A percentile compares a stretch with the other conserved stretches of the same genome.
phyloP scores from a whole-genome alignment of 2,888 invertebrate species.

The Eupithecia subfuscata region DNA sequence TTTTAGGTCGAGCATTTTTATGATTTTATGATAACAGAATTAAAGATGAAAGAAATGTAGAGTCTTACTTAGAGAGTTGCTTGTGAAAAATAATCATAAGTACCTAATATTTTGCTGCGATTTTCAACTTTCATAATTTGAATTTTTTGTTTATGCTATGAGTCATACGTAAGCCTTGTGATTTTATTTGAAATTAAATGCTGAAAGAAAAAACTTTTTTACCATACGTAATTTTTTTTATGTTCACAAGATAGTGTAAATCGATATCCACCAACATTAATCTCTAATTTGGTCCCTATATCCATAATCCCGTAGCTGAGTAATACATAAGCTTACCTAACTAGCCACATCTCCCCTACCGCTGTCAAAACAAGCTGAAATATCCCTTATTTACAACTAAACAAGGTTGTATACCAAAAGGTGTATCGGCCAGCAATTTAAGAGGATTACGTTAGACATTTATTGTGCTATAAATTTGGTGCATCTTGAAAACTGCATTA shows the following conservation, averaged over 20 bases:
- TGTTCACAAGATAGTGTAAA: not conserved
- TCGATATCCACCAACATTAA: not conserved
- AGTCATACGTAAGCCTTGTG: too few species aligned
- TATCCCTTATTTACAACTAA: slow-evolving; percentile 11
- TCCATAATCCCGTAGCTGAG: slow-evolving; percentile 26
- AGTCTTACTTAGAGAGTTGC: not conserved
- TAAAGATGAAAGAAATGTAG: not conserved
- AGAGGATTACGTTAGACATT: slow-evolving; percentile 63
- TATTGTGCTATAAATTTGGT: slow-evolving; percentile 66
- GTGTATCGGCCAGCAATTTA: slow-evolving; percentile 52
- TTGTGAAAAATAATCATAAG: not conserved
- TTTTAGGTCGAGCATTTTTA: not conserved
- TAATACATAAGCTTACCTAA: slow-evolving; percentile 12
- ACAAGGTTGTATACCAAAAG: slow-evolving; percentile 24
- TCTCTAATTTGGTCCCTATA: slow-evolving; percentile 17
- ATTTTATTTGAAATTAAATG: not conserved
- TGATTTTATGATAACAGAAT: not conserved
- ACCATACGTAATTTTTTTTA: not conserved
- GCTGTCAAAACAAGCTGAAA: slow-evolving; percentile 19
- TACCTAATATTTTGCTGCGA: too few species aligned
- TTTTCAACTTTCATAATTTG: too few species aligned
- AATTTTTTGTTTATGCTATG: too few species aligned
- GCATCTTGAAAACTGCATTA: slow-evolving; percentile 47
- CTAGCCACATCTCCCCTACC: slow-evolving; percentile 13
- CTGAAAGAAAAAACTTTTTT: not conserved